Percentiles rank a stretch among this genome's conserved stretches.
Conservation (phyloP, 2,797 vertebrate species). For the Pangasius krempfi region DNA sequence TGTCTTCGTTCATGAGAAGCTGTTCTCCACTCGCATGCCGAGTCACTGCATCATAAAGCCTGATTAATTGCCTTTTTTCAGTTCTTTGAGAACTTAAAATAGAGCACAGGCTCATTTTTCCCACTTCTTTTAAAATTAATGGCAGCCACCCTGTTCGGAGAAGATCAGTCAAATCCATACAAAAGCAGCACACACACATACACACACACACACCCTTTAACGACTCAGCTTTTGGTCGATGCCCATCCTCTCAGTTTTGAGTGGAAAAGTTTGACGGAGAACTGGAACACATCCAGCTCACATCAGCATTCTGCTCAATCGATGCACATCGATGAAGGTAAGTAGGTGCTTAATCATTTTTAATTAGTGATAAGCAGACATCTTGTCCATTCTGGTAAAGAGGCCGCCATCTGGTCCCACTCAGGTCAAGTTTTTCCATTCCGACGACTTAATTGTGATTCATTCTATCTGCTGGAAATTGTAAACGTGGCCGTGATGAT, state of each 20-base stretch:
- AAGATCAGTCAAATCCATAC: slow-evolving; percentile 36
- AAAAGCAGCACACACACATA: slow-evolving; percentile 34
- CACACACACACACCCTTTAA: slow-evolving; percentile 65
- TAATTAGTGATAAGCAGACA: slow-evolving; percentile 84
- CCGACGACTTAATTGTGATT: slow-evolving; percentile 68
- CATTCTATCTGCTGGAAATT: slow-evolving; percentile 63
- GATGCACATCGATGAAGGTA: slow-evolving; percentile 76
- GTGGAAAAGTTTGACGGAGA: slow-evolving; percentile 74
- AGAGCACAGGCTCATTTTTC: slow-evolving; percentile 41
- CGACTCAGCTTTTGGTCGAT: slow-evolving; percentile 77
- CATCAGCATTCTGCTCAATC: slow-evolving; percentile 79
- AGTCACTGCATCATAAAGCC: slow-evolving; percentile 49
- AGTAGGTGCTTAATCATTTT: slow-evolving; percentile 85
- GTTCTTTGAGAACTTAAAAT: slow-evolving; percentile 40
- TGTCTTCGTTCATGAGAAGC: slow-evolving; percentile 10
- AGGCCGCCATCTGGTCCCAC: slow-evolving; percentile 66
- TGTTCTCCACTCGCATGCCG: slow-evolving; percentile 32
- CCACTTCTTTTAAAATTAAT: slow-evolving; percentile 46
- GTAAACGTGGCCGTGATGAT: slow-evolving; percentile 27
- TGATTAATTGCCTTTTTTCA: slow-evolving; percentile 54
- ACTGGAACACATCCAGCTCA: slow-evolving; percentile 69
- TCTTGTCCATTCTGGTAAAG: slow-evolving; percentile 76
- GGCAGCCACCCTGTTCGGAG: slow-evolving; percentile 1
- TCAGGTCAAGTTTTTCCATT: slow-evolving; percentile 67
- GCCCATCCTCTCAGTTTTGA: slow-evolving; percentile 74